Evolutionary conservation across 2,888 invertebrate species (phyloP), one percentile per base, ranked within the genome.

Genomic region (Eugnorisma glareosa): DNA sequence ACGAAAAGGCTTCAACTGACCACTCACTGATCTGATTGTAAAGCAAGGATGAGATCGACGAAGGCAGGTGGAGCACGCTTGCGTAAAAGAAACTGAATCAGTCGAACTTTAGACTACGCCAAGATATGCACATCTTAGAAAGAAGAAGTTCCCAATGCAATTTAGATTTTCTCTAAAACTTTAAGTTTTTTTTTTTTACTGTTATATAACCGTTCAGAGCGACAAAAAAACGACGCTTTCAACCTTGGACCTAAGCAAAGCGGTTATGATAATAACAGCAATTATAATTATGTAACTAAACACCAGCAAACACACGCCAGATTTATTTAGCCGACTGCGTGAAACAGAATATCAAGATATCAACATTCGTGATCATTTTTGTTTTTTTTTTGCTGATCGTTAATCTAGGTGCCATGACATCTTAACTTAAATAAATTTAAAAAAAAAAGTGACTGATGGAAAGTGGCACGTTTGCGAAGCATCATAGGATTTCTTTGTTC

Each of bases 261-360:
- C 45, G 57, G 31, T 72, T 57, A 72, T 76, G 35, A 68, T 66
- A 77, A 77, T 66, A 66, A 40, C 64, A 72, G 10, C 37, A 78
- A 77, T 77, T 66, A 77, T 57, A 57, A 57, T 28, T 57, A 57
- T 37, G 72, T 78, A 71, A 77, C 64, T 54, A 54, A 77, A 71
- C 3, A 70, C 31, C 11, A 64, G 21, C 8, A 54, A 71, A 63
- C 70, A 77, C 63, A 57, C 28, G 35, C 37, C 15, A 61, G 13
- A 54, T 64, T 63, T 54, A 54, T 64, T 63, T 54, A 63, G 54
- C 61, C 18, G 24, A 31, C n/a, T 31, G 21, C 24, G 37, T 54
- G 15, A 45, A 63, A 77, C 43, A 77, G 70, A 54, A 45, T 43
- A 64, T 21, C 15, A 54, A 70, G 21, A n/a, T 63, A 48, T 35